A percentile compares a stretch with the other conserved stretches of the same genome.
Evolutionary conservation across 2,113 vertebrate genomes (phyloP).

Genomic region (Macrotis lagotis): DNA sequence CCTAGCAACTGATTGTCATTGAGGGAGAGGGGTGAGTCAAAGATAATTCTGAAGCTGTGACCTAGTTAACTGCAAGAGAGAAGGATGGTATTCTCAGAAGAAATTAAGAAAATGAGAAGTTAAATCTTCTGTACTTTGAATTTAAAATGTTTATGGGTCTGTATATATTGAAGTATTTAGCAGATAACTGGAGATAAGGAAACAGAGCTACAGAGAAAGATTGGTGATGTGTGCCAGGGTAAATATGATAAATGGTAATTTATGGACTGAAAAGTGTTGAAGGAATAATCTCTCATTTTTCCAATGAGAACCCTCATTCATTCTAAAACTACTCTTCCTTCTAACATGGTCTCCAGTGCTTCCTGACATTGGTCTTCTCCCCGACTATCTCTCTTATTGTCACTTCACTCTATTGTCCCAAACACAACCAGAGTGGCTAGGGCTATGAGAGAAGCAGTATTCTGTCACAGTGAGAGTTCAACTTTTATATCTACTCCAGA

Average conservation of each 20-base stretch:
- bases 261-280: not conserved
- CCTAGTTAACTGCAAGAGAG: too few relatives aligned
- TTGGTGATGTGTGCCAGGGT: not conserved
- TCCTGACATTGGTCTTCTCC: not conserved
- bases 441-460: not conserved
- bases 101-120: not conserved
- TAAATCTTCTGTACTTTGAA: not conserved
- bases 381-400: not conserved
- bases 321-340: not conserved
- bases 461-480: not conserved
- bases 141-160: not conserved
- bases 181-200: not conserved
- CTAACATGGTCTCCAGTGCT: not conserved
- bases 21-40: too few relatives aligned
- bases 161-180: not conserved
- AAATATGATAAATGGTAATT: not conserved
- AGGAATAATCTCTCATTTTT: not conserved
- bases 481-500: not conserved
- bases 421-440: not conserved
- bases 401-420: not conserved
- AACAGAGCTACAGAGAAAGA: not conserved
- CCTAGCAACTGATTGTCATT: too few relatives aligned
- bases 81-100: not conserved
- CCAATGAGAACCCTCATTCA: too few relatives aligned
- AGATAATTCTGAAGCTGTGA: too few relatives aligned